phyloP scores from a whole-genome alignment of 2,888 invertebrate genomes.

The Oscheius myriophilus region DNA sequence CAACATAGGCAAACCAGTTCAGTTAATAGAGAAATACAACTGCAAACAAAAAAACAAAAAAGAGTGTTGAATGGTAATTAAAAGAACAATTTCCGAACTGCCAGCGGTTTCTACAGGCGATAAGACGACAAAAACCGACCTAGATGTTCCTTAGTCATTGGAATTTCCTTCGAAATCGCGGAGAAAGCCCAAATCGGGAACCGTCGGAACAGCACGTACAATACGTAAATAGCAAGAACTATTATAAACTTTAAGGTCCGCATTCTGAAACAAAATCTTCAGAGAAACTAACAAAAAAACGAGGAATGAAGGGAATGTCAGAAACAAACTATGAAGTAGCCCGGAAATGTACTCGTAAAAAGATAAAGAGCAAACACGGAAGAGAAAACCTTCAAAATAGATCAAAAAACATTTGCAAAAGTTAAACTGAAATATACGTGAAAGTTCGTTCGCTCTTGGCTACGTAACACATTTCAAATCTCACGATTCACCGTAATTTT shows the following conservation, averaged over 20 bases:
- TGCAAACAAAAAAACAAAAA: constrained; percentile 8
- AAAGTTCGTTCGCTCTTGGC: no score
- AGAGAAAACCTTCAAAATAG: not conserved
- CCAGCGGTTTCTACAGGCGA: not conserved
- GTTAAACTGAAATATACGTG: no score
- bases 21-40: no score
- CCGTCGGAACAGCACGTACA: constrained; percentile 43
- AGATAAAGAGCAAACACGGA: no score
- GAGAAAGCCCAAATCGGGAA: constrained; percentile 38
- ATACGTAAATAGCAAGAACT: constrained; percentile 40
- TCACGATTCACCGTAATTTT: no score
- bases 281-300: not conserved
- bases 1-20: not conserved
- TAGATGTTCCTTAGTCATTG: constrained; percentile 37
- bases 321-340: no score
- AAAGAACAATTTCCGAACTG: not conserved
- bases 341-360: no score
- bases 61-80: not conserved
- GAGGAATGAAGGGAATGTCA: not conserved
- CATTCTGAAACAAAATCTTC: constrained; percentile 26
- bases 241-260: constrained; percentile 25
- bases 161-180: constrained; percentile 42
- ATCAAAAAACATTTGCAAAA: not conserved
- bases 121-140: constrained; percentile 36
- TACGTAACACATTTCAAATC: no score